A percentile compares a stretch with the other conserved stretches of the same genome.
These are phyloP conservation scores for Brachyhypopomus gauderio DNA, from an alignment of 2,113 vertebrate genomes.

Conservation along the genomic window DNA sequence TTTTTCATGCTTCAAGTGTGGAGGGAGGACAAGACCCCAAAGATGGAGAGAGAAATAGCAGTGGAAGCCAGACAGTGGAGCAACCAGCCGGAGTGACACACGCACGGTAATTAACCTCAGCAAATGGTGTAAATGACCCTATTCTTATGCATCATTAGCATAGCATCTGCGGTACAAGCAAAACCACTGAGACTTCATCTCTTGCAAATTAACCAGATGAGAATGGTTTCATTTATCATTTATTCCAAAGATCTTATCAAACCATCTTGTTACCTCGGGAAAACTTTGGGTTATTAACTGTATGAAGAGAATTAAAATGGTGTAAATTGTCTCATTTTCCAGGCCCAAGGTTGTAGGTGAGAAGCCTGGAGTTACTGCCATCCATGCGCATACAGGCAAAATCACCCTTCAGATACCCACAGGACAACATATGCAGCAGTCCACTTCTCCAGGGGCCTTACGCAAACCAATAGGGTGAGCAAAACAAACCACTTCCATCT, in stretches of 20 bases:
- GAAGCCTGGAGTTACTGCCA: slow-evolving; percentile 42
- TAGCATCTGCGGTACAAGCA: background rate
- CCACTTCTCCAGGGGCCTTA: slow-evolving; percentile 61
- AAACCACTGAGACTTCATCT: background rate
- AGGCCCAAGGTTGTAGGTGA: slow-evolving; percentile 40
- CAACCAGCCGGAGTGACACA: background rate
- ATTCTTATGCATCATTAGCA: background rate
- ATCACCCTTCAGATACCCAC: slow-evolving; percentile 62
- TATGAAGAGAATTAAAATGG: background rate
- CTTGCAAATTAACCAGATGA: background rate
- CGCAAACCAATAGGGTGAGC: slow-evolving; percentile 66
- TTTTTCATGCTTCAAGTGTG: slow-evolving; percentile 15
- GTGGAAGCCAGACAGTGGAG: slow-evolving; percentile 46
- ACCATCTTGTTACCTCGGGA: background rate
- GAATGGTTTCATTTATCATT: background rate
- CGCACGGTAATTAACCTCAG: slow-evolving; percentile 43
- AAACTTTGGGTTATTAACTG: background rate
- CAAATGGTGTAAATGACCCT: no score
- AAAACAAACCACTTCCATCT: background rate
- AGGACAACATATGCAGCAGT: slow-evolving; percentile 36
- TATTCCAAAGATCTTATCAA: background rate
- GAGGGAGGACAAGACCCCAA: slow-evolving; percentile 35
- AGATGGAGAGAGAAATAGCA: slow-evolving; percentile 36
- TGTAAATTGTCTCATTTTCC: background rate
- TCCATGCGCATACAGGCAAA: slow-evolving; percentile 62